Evolutionary conservation across 2,888 invertebrate species (phyloP).

Genomic region (Xanthia togata): DNA sequence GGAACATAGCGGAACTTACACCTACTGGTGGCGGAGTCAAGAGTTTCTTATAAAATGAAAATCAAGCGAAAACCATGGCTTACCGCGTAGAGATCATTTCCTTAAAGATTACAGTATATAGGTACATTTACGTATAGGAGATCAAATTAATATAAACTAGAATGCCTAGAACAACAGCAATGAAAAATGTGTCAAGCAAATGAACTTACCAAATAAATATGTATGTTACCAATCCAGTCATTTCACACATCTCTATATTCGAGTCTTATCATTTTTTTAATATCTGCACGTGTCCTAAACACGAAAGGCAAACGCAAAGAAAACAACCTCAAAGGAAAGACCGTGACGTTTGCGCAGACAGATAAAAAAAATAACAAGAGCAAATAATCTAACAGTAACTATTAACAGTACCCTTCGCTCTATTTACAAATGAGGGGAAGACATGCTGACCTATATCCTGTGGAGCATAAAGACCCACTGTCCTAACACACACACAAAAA

Average conservation of each 20-base stretch:
- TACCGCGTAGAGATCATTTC: not conserved
- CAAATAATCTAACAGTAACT: conserved; percentile 55
- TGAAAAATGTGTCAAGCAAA: not conserved
- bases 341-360: conserved; percentile 35
- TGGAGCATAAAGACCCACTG: conserved; percentile 81
- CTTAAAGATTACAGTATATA: not conserved
- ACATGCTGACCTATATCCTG: conserved; percentile 85
- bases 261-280: conserved; percentile 20
- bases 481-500: conserved; percentile 68
- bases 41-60: not conserved
- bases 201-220: too few relatives aligned
- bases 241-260: too few relatives aligned
- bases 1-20: not conserved
- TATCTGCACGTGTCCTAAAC: conserved; percentile 50
- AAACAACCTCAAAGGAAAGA: conserved; percentile 52
- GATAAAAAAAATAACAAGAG: conserved; percentile 47
- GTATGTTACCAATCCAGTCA: too few relatives aligned
- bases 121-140: not conserved
- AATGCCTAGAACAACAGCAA: not conserved
- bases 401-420: conserved; percentile 72
- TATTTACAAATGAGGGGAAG: conserved; percentile 81
- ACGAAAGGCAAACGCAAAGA: conserved; percentile 43
- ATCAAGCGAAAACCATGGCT: not conserved
- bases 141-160: not conserved
- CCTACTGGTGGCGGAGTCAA: not conserved